These are phyloP conservation scores for Tangara arthus DNA, from an alignment of 2,797 vertebrate species.

Conservation along the genomic window DNA sequence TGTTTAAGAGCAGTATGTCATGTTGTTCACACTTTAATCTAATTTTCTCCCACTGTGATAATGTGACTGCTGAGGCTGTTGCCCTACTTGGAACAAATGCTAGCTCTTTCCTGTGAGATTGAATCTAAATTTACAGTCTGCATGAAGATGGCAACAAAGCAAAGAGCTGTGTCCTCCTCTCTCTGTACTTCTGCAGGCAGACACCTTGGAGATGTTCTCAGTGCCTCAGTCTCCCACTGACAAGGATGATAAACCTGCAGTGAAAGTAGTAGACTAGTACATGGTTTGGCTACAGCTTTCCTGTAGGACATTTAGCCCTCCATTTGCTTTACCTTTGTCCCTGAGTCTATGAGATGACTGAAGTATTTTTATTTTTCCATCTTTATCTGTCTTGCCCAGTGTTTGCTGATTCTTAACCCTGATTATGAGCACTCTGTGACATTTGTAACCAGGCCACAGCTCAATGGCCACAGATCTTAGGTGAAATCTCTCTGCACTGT, in stretches of 20 bases:
- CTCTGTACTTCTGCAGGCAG: not conserved
- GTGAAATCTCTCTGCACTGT: not conserved
- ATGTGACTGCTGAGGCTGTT: constrained; percentile 40
- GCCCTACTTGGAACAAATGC: constrained; percentile 39
- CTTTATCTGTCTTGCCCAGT: not conserved
- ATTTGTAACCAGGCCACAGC: not conserved
- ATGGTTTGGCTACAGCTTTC: not conserved
- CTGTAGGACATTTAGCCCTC: not conserved
- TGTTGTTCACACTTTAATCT: constrained; percentile 51
- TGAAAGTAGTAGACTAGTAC: not conserved
- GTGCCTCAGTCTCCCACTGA: not conserved
- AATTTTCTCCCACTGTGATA: constrained; percentile 56
- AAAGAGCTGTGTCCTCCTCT: not conserved
- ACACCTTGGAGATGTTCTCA: not conserved
- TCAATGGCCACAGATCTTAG: not conserved
- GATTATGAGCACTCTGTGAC: not conserved
- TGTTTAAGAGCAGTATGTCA: constrained; percentile 40
- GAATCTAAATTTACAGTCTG: constrained; percentile 8
- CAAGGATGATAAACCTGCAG: not conserved
- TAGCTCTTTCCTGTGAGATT: constrained; percentile 6
- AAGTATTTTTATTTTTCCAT: not conserved
- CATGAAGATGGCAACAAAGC: not conserved
- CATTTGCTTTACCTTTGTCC: not conserved
- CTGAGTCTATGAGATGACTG: not conserved
- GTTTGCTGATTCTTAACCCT: not conserved